phyloP scores from a whole-genome alignment of 2,888 invertebrate genomes.

The Maniola hyperantus region DNA sequence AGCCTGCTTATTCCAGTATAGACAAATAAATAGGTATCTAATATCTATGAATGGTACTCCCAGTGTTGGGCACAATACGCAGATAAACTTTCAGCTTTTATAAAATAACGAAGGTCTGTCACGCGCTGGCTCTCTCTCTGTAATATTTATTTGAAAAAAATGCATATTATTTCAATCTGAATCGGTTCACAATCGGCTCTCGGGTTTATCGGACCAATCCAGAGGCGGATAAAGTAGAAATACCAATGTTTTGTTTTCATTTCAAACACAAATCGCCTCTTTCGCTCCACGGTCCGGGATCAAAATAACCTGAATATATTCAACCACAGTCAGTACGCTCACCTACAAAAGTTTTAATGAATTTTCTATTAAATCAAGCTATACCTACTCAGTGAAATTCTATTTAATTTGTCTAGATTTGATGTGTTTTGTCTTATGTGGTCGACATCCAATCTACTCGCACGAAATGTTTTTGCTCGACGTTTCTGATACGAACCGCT shows the following conservation, averaged over 20 bases:
- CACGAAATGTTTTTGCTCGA: too few relatives aligned
- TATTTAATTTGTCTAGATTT: not conserved
- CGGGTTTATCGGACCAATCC: conserved; percentile 27
- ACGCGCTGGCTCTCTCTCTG: too few relatives aligned
- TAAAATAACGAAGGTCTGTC: too few relatives aligned
- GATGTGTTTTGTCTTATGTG: too few relatives aligned
- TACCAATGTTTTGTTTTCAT: conserved; percentile 30
- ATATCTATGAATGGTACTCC: too few relatives aligned
- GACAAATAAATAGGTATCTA: too few relatives aligned
- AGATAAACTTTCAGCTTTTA: too few relatives aligned
- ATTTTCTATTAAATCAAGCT: not conserved
- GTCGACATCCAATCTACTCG: too few relatives aligned
- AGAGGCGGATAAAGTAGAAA: conserved; percentile 29
- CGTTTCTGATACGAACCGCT: too few relatives aligned
- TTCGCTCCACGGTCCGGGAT: conserved; percentile 15
- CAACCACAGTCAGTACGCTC: conserved; percentile 1
- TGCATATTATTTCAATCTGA: not conserved
- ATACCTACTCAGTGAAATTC: not conserved
- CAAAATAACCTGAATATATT: conserved; percentile 16
- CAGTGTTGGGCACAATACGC: too few relatives aligned
- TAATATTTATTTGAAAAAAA: not conserved
- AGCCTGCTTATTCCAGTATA: too few relatives aligned
- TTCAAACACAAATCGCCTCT: conserved; percentile 24
- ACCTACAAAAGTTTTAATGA: conserved; percentile 2
- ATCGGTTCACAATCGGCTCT: conserved; percentile 23